phyloP scores from a whole-genome alignment of 1,140 invertebrate genomes.

The Megalopta genalis region DNA sequence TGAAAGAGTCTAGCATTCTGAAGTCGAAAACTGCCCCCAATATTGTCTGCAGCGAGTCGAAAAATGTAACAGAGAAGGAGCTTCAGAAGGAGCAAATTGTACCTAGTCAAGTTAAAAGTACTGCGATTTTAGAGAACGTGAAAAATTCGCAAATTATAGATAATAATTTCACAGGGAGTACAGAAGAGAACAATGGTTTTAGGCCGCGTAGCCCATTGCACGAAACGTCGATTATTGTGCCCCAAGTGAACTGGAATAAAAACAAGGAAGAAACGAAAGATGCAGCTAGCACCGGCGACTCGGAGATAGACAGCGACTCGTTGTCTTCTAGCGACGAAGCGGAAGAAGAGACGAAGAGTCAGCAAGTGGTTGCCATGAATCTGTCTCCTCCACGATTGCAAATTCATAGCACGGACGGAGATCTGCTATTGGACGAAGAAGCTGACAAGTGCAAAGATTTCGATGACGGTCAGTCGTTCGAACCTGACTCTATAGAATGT shows the following conservation, averaged over 20 bases:
- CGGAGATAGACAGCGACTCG: conserved; percentile 84
- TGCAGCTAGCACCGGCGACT: conserved; percentile 71
- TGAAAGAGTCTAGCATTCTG: conserved; percentile 75
- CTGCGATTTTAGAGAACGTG: conserved; percentile 19
- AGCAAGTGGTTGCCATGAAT: conserved; percentile 51
- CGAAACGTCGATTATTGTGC: conserved; percentile 84
- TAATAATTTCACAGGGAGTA: background rate
- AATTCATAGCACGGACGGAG: conserved; percentile 73
- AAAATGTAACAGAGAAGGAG: conserved; percentile 18
- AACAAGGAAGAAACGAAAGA: conserved; percentile 73
- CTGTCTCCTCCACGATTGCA: conserved; percentile 71
- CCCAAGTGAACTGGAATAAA: conserved; percentile 83
- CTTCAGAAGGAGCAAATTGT: conserved; percentile 30
- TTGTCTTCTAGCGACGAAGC: conserved; percentile 79
- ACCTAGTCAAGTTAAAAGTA: conserved; percentile 31
- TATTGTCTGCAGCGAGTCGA: conserved; percentile 45
- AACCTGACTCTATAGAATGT: conserved; percentile 77
- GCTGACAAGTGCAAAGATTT: conserved; percentile 64
- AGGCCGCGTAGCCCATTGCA: conserved; percentile 82
- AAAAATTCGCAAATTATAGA: conserved; percentile 47
- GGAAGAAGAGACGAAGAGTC: conserved; percentile 53
- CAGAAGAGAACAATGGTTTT: conserved; percentile 73
- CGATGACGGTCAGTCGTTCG: conserved; percentile 70
- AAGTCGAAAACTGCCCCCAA: conserved; percentile 68
- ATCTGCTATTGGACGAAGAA: conserved; percentile 74